Evolutionary conservation across 64 coral and sea anemone species (phyloP), one percentile per base, ranked within the genome.

Genomic region (Stichodactyla helianthus): DNA sequence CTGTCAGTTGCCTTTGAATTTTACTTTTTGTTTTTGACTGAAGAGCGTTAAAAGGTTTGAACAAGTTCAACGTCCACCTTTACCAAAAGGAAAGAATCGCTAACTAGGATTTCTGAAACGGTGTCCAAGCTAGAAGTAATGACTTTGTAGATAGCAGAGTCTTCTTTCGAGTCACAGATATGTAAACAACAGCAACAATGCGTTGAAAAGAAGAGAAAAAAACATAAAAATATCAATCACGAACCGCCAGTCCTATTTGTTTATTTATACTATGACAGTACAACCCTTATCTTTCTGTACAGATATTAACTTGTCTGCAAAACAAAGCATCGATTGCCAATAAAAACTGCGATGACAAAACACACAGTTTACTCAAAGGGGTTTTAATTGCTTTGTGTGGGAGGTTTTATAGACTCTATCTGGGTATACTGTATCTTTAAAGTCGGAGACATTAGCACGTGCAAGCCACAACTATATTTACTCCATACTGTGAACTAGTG

Each of bases 171-270:
- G 77, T 89, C 94, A 92, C 86, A 90, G 82, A 90, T 90, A 83
- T 89, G 94, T 90, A 93, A 97, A 97, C 85, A 97, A 56, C 52
- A 31, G 55, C 89, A 77, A 97, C 94, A 97, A 97, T 97, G 62
- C 86, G 91, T 88, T 93, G 91, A 97, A 90, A 89, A 89, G 92
- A 87, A 87, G 78, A 90, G 91, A 93, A 97, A 91, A 90, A 93
- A 84, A 88, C 89, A 97, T 97, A 97, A 97, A 97, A 90, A 97
- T 89, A 97, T 97, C 94, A 97, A 97, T 97, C 94, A 90, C 71
- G 83, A 55, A 80, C 86, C 83, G 88, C 88, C 91, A 88, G 57
- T 70, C 64, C 84, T 97, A 88, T 97, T 97, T 97, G 94, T 97
- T 97, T 97, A 87, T 97, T 89, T 92, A 97, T 90, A 71, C 59